Percentiles rank a stretch among this genome's conserved stretches.
These are phyloP conservation scores for Lottia scabra DNA, from an alignment of 2,888 invertebrate genomes.

Conservation along the genomic window DNA sequence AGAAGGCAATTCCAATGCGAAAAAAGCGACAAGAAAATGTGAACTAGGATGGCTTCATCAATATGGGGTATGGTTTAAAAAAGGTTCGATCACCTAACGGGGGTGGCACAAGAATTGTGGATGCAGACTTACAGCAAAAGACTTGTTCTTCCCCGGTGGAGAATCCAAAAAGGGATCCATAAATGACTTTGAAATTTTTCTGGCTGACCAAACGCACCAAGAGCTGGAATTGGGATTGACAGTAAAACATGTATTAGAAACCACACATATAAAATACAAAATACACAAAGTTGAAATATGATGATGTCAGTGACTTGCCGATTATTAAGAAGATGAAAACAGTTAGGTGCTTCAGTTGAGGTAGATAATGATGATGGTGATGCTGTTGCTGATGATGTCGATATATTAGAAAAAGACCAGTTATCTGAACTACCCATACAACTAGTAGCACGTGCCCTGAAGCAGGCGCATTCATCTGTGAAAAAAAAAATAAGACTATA, in stretches of 20 bases:
- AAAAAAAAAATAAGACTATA: too few species aligned
- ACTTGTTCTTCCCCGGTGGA: not conserved
- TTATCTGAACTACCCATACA: too few species aligned
- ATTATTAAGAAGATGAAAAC: too few species aligned
- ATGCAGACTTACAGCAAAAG: constrained; percentile 1
- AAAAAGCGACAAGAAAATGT: not conserved
- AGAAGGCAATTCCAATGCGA: constrained; percentile 9
- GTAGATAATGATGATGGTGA: too few species aligned
- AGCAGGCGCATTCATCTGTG: too few species aligned
- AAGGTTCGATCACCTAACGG: constrained; percentile 9
- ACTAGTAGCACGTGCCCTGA: too few species aligned
- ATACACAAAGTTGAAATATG: too few species aligned
- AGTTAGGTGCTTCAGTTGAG: too few species aligned
- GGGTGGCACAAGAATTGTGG: constrained; percentile 6
- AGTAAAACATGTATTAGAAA: not conserved
- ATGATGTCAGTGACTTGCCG: too few species aligned
- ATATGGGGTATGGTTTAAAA: constrained; percentile 1
- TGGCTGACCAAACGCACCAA: constrained; percentile 1
- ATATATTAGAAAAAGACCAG: too few species aligned
- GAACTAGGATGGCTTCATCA: constrained; percentile 8
- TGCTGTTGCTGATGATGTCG: too few species aligned
- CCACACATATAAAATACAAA: constrained; percentile 4
- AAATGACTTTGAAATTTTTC: constrained; percentile 1
- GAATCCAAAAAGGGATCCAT: not conserved
- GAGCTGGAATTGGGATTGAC: not conserved